These are phyloP conservation scores for Aplysia californica DNA, from an alignment of 1,140 invertebrate species.

Conservation along the genomic window DNA sequence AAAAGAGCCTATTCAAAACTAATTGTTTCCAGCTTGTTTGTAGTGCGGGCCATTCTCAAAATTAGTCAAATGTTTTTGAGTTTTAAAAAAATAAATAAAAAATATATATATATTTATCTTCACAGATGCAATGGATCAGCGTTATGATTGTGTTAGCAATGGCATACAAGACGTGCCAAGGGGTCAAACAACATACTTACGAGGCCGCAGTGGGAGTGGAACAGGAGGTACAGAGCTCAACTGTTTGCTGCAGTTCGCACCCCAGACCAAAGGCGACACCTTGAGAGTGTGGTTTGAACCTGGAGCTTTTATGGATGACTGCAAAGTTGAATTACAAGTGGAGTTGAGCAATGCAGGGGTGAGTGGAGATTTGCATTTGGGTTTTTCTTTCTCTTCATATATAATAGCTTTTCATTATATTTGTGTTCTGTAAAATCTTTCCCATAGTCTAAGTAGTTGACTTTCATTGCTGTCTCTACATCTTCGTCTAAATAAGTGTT, in stretches of 20 bases:
- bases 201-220: not conserved
- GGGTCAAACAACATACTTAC: not conserved
- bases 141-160: not conserved
- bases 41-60: no score
- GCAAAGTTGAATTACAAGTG: not conserved
- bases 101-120: not conserved
- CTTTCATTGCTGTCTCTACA: not conserved
- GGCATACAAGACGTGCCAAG: slow-evolving; percentile 13
- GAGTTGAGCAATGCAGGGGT: not conserved
- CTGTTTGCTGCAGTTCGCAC: slow-evolving; percentile 13
- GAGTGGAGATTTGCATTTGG: not conserved
- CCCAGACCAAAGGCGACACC: slow-evolving; percentile 9
- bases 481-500: not conserved
- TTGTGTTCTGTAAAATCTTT: not conserved
- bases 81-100: no score
- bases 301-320: slow-evolving; percentile 4
- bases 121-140: slow-evolving; percentile 20
- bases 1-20: no score
- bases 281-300: not conserved
- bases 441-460: not conserved
- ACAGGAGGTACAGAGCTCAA: not conserved
- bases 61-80: no score
- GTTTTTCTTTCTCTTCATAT: not conserved
- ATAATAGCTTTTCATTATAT: not conserved
- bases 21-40: no score